phyloP scores from a whole-genome alignment of 2,797 vertebrate species.

The Meda fulgida region DNA sequence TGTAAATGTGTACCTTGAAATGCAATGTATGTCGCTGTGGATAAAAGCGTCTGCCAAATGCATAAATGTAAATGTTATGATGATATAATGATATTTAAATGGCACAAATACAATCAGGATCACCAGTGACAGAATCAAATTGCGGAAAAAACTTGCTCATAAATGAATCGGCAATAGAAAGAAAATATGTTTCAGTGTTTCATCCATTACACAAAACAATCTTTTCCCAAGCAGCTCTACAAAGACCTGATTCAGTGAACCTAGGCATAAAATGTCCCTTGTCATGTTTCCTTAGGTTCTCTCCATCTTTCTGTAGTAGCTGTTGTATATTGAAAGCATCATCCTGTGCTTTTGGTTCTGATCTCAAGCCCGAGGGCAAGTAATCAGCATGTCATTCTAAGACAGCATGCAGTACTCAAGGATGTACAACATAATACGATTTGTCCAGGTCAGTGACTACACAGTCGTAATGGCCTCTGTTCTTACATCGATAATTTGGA shows the following conservation, averaged over 20 bases:
- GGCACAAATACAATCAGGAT: neutral
- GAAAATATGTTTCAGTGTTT: neutral
- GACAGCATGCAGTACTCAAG: constrained; percentile 18
- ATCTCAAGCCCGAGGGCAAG: neutral
- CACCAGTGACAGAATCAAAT: neutral
- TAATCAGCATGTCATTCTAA: constrained; percentile 36
- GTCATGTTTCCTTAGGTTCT: constrained; percentile 30
- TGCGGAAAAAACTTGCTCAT: neutral
- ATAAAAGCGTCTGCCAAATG: too few species aligned
- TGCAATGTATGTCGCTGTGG: too few species aligned
- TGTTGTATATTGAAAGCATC: constrained; percentile 33
- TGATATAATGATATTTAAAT: constrained; percentile 5
- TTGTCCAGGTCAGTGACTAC: constrained; percentile 23
- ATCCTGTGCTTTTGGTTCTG: constrained; percentile 20
- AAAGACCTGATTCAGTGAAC: constrained; percentile 27
- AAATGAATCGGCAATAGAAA: neutral
- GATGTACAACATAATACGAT: constrained; percentile 34
- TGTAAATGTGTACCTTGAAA: too few species aligned
- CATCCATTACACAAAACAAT: neutral
- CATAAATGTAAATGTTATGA: too few species aligned
- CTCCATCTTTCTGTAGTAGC: neutral
- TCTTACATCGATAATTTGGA: neutral
- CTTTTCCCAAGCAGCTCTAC: constrained; percentile 8
- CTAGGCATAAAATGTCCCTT: constrained; percentile 21
- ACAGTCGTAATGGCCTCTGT: constrained; percentile 8